Base-by-base conservation (phyloP, 2,113 vertebrate genomes). In the Crotalus viridis region DNA sequence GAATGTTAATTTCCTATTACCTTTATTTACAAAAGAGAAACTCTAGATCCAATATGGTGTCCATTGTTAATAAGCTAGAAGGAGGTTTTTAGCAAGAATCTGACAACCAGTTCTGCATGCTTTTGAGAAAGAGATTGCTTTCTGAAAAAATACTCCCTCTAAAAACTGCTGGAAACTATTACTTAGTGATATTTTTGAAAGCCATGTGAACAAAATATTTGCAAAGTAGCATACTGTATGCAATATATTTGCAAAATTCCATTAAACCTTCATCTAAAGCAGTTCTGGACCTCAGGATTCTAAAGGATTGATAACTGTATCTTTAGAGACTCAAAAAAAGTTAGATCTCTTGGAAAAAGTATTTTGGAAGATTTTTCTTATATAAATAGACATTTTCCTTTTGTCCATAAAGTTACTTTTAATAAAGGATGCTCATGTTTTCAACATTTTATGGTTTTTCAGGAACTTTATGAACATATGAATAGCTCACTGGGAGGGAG, bases 381-480 rank as follows among this genome's bases (percentile, higher is more conserved):
- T 19, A 92, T 88, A 24, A 74, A 13, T n/a, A 86, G 64, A 33
- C 21, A 85, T 95, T 87, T 93, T 9, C 33, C 90, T 91, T 22
- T 81, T 89, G 33, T 91, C 91, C 85, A 0, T 90, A 69, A 15
- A 85, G 64, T 17, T 91, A 39, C 6, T 48, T 61, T 74, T 26
- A n/a, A 3, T 13, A 86, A 43, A 19, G 85, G 10, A 2, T 89
- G 26, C 26, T 85, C 91, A 93, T 2, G 0, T 55, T 89, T 91
- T 28, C 2, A 88, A 26, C 54, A 59, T 92, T 0, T 93, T 88
- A 15, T 54, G n/a, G 74, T 93, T 95, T 26, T 94, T 10, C 95
- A 99, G 99, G 99, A 99, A 81, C 98, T 99, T 87, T 99, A 99
- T 95, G 99, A 99, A 43, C 99, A 99, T 94, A 99, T 99, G 99